Conservation (phyloP, 1,140 invertebrate species). For the Polyergus mexicanus region DNA sequence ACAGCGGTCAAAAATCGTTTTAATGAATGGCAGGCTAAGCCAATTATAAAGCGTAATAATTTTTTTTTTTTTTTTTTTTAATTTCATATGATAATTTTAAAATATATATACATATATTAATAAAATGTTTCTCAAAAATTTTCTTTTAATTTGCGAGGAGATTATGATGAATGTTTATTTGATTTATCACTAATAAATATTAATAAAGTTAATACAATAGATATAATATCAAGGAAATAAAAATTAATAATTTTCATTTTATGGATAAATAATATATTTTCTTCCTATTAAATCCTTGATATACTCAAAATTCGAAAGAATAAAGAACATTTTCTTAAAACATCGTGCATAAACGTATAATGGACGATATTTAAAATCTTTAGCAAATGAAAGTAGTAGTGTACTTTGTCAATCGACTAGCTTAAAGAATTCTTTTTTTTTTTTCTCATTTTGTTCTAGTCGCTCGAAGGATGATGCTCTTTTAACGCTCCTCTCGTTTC, state of each 20-base stretch:
- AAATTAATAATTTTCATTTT: constrained; percentile 15
- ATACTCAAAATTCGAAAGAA: constrained; percentile 5
- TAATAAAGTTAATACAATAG: not conserved
- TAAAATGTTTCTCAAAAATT: not conserved
- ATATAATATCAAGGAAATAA: not conserved
- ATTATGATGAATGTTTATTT: not conserved
- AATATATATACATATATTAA: not conserved
- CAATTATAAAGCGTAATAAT: not conserved
- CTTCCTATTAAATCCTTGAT: not conserved
- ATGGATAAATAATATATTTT: too few relatives aligned
- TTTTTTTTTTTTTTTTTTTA: not conserved
- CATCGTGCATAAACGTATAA: not conserved
- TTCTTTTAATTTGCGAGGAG: not conserved
- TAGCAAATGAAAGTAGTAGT: not conserved
- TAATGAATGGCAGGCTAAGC: constrained; percentile 40
- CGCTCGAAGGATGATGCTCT: constrained; percentile 18
- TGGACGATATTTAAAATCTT: not conserved
- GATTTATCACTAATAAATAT: not conserved
- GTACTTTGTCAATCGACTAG: not conserved
- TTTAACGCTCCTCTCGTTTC: constrained; percentile 29
- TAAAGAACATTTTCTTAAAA: not conserved
- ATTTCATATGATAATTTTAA: not conserved
- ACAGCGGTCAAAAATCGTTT: constrained; percentile 36
- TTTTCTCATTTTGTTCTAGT: constrained; percentile 17
- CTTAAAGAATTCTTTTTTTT: constrained; percentile 18